phyloP scores from a whole-genome alignment of 2,888 invertebrate genomes.

The Neuroscelio doddi region DNA sequence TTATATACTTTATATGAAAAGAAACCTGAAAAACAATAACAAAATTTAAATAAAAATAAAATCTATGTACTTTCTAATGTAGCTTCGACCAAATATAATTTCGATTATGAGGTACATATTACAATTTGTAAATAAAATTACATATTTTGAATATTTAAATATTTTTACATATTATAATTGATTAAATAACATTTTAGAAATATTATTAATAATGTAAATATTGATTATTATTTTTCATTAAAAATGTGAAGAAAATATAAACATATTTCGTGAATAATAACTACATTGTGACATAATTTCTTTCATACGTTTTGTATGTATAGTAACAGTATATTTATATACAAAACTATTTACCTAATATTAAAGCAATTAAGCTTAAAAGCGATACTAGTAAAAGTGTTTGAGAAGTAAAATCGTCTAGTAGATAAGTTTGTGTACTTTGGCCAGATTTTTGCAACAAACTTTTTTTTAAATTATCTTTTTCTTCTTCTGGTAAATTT shows the following conservation, averaged over 20 bases:
- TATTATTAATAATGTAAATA: slow-evolving; percentile 45
- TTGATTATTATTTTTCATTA: background rate
- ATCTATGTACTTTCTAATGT: too few relatives aligned
- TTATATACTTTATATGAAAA: slow-evolving; percentile 90
- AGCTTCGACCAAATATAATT: too few relatives aligned
- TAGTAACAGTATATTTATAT: too few relatives aligned
- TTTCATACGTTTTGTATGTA: background rate
- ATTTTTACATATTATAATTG: too few relatives aligned
- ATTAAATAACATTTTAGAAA: slow-evolving; percentile 23
- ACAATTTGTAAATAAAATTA: too few relatives aligned
- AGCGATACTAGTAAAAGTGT: slow-evolving; percentile 60
- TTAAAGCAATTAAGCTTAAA: slow-evolving; percentile 53
- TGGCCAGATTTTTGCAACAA: slow-evolving; percentile 70
- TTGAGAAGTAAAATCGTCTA: slow-evolving; percentile 51
- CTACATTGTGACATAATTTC: background rate
- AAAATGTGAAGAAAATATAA: too few relatives aligned
- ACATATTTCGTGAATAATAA: too few relatives aligned
- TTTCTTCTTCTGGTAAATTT: slow-evolving; percentile 77
- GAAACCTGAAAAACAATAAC: slow-evolving; percentile 79
- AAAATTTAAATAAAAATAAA: slow-evolving; percentile 1
- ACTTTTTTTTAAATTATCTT: slow-evolving; percentile 75
- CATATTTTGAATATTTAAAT: too few relatives aligned
- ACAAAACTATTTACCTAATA: slow-evolving; percentile 16
- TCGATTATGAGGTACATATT: too few relatives aligned
- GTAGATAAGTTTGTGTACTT: background rate